Percentiles rank a stretch among this genome's conserved stretches.
Evolutionary conservation across 2,797 vertebrate genomes (phyloP).

Genomic region (Clarias platycephalus): DNA sequence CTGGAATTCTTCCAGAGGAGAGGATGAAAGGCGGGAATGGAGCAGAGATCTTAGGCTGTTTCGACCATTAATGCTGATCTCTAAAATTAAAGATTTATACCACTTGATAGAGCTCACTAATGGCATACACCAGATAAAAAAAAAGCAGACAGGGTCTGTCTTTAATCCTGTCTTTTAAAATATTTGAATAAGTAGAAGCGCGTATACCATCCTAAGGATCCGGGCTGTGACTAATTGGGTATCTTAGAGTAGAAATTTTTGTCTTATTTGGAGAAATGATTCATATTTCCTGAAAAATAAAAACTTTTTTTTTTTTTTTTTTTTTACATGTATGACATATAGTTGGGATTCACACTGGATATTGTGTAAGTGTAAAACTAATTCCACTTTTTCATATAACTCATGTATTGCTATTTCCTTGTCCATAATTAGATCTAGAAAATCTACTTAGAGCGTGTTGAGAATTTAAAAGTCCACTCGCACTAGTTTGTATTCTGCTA

Average conservation of each 20-base stretch:
- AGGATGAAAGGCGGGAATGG: constrained; percentile 74
- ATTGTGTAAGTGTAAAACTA: not conserved
- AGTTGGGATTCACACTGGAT: not conserved
- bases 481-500: constrained; percentile 79
- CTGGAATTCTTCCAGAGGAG: constrained; percentile 74
- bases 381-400: not conserved
- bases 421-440: not conserved
- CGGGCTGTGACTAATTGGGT: constrained; percentile 85
- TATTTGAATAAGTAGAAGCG: constrained; percentile 74
- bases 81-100: constrained; percentile 91
- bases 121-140: constrained; percentile 64
- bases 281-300: not conserved
- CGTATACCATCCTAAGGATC: constrained; percentile 80
- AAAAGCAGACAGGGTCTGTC: constrained; percentile 52
- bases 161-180: constrained; percentile 75
- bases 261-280: constrained; percentile 76
- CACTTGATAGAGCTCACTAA: constrained; percentile 76
- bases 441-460: not conserved
- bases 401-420: not conserved
- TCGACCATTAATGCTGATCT: constrained; percentile 81
- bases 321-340: not conserved
- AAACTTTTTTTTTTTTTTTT: not conserved
- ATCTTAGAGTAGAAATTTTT: constrained; percentile 54
- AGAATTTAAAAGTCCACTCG: constrained; percentile 14
- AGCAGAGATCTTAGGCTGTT: constrained; percentile 82